Evolutionary conservation across 2,888 invertebrate genomes (phyloP).

Genomic region (Drosophila kuntzei): DNA sequence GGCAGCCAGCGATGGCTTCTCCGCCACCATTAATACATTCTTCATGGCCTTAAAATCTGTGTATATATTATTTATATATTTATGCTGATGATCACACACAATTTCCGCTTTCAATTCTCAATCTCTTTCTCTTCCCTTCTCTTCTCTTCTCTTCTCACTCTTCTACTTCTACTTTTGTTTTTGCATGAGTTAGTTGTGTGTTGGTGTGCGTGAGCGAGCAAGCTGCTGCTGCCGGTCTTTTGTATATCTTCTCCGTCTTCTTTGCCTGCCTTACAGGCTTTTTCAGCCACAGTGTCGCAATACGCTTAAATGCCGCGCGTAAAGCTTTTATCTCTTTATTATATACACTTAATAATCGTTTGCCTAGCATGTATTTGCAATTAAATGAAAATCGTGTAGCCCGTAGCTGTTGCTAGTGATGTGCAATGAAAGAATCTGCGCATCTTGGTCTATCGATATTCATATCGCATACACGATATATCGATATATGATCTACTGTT

Average conservation of each 20-base stretch:
- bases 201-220: conserved; percentile 15
- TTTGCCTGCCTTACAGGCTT: not conserved
- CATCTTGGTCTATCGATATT: no score
- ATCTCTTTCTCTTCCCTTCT: conserved; percentile 5
- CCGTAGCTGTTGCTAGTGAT: conserved; percentile 40
- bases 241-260: conserved; percentile 2
- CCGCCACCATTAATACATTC: conserved; percentile 98
- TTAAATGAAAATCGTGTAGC: conserved; percentile 33
- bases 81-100: conserved; percentile 55
- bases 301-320: conserved; percentile 3
- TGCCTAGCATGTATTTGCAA: conserved; percentile 20
- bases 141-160: conserved; percentile 26
- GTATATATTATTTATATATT: not conserved
- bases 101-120: conserved; percentile 5
- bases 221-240: conserved; percentile 56
- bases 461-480: no score
- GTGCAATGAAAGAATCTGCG: conserved; percentile 34
- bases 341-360: conserved; percentile 11
- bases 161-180: conserved; percentile 31
- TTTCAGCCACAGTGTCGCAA: conserved; percentile 15
- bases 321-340: conserved; percentile 2
- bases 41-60: conserved; percentile 87
- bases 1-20: conserved; percentile 98
- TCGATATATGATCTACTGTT: no score
- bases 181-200: not conserved